Evolutionary conservation across 2,113 vertebrate species (phyloP), one percentile per base, ranked within the genome.

Genomic region (Cyanocitta stelleri): DNA sequence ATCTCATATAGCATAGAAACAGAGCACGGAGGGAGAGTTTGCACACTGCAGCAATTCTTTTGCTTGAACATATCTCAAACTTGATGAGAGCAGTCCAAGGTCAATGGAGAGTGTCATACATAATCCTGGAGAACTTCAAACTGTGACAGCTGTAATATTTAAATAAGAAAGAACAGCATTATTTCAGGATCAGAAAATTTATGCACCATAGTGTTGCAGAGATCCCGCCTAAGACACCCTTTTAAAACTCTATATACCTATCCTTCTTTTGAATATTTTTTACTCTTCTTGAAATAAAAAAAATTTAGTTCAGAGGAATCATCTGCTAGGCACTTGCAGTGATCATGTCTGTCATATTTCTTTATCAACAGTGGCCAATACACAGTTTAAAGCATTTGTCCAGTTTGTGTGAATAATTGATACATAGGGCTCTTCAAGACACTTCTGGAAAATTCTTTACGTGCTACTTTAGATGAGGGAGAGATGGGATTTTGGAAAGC

Each of bases 191-290:
- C 29, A 69, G 24, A 77, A 77, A n/a, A n/a, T 62, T 44, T 21
- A 41, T 27, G 15, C 67, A 33, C 8, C 11, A 29, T 6, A 39
- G 6, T 8, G 10, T 51, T 51, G 23, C 1, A 2, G 9, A 71
- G 30, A 49, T 48, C 13, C 5, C 1, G 27, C 7, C 4, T 29
- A 18, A 56, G 23, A n/a, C 41, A 55, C 3, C 0, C 10, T 35
- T 61, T 61, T 54, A 8, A 22, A 91, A 15, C 13, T 44, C 22
- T 46, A 83, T 43, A n/a, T 20, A 39, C 2, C 4, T 55, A 54
- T 23, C 6, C 7, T 54, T 3, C 7, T 55, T 92, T n/a, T 46
- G 20, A 71, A 33, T 48, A 11, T 58, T 19, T 67, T 87, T 56
- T 10, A 26, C 3, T 43, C 17, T 74, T 61, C 41, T 79, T 79